A percentile compares a stretch with the other conserved stretches of the same genome.
Conservation (phyloP, 2,888 invertebrate genomes). For the Rhogogaster chlorosoma region DNA sequence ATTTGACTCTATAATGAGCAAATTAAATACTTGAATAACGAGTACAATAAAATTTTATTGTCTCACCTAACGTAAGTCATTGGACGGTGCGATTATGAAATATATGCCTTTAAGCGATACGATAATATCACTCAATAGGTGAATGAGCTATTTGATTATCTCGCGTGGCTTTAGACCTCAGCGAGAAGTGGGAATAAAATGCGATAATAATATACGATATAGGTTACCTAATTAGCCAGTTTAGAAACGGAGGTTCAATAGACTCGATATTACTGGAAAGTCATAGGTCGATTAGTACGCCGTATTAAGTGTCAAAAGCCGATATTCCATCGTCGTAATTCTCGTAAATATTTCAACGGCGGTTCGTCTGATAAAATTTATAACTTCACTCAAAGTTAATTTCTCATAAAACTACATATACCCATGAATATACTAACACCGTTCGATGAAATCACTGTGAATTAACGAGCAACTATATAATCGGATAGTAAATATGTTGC, state of each 20-base stretch:
- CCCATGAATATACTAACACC: background rate
- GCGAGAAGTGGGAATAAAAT: background rate
- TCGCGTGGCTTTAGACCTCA: background rate
- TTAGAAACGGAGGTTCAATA: slow-evolving; percentile 13
- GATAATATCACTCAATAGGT: slow-evolving; percentile 2
- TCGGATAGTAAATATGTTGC: background rate
- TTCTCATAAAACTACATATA: background rate
- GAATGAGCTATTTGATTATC: background rate
- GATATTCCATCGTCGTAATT: background rate
- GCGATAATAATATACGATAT: background rate
- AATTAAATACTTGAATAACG: background rate
- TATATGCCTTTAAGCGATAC: slow-evolving; percentile 14
- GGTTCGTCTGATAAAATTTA: background rate
- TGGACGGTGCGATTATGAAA: slow-evolving; percentile 24
- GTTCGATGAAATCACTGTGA: background rate
- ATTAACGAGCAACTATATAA: background rate
- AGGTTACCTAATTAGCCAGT: background rate
- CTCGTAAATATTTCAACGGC: slow-evolving; percentile 41
- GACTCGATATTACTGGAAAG: background rate
- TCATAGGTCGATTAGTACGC: background rate
- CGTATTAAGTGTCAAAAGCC: background rate
- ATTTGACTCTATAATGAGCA: background rate
- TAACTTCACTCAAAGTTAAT: background rate
- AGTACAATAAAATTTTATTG: background rate
- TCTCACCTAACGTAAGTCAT: background rate